phyloP scores from a whole-genome alignment of 2,113 vertebrate genomes.

The Cottus gobio region DNA sequence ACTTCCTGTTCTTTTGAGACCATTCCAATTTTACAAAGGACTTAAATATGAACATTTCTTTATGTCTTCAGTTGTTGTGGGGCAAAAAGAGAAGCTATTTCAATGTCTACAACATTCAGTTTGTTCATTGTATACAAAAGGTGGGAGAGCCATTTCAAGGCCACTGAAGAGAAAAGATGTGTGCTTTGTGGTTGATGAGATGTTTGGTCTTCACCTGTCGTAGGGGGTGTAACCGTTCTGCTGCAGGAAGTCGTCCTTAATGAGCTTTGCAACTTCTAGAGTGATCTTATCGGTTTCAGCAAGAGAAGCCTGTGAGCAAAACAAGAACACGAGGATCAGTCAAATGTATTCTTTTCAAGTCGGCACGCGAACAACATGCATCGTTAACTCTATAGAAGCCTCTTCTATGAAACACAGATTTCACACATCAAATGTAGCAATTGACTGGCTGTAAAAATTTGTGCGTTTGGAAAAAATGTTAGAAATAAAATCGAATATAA shows the following conservation, averaged over 20 bases:
- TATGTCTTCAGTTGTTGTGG: not conserved
- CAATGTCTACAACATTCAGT: not conserved
- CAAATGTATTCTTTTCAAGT: not conserved
- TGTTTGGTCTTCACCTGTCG: conserved; percentile 86
- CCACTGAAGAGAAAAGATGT: not conserved
- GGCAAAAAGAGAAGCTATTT: not conserved
- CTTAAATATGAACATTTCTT: not conserved
- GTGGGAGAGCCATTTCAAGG: not conserved
- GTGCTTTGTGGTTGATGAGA: not conserved
- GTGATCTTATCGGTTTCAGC: conserved; percentile 99
- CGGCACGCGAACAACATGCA: not conserved
- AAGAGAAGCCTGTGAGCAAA: conserved; percentile 88
- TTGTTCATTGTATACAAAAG: not conserved
- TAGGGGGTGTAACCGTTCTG: conserved; percentile 98
- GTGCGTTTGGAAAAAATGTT: not conserved
- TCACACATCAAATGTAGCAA: not conserved
- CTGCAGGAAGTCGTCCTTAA: conserved; percentile 98
- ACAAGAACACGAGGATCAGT: not conserved
- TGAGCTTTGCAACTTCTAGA: conserved; percentile 96
- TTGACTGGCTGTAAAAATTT: not conserved
- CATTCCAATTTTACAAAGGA: not conserved
- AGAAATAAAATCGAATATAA: not conserved
- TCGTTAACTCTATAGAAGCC: not conserved
- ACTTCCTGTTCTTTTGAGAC: not conserved
- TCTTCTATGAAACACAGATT: not conserved